phyloP scores from a whole-genome alignment of 2,797 vertebrate genomes.

The Heliangelus exortis region DNA sequence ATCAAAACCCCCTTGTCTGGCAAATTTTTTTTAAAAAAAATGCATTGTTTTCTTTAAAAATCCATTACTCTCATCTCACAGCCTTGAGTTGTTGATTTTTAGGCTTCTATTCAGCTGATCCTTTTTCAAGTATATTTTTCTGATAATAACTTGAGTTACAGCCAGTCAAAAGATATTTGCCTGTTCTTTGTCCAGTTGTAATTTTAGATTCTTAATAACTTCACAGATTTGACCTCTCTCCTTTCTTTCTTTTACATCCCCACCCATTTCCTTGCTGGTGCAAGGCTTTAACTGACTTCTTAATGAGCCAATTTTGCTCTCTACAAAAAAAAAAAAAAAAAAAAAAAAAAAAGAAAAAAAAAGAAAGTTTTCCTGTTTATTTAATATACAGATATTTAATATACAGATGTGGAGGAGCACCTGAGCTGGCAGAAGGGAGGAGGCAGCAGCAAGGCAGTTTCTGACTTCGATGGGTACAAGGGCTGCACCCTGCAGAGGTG shows the following conservation, averaged over 20 bases:
- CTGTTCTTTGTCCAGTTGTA: neutral
- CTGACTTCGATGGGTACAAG: neutral
- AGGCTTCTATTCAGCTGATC: neutral
- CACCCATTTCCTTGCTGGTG: constrained; percentile 22
- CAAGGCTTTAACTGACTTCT: neutral
- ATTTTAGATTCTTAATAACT: neutral
- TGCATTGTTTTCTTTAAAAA: neutral
- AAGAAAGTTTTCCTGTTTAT: neutral
- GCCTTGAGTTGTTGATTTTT: neutral
- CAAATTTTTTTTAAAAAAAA: neutral
- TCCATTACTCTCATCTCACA: neutral
- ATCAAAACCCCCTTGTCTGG: neutral
- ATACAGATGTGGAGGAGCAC: neutral
- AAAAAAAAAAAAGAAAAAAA: neutral
- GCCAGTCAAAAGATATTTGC: neutral
- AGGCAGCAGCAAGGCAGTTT: neutral
- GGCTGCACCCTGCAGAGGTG: neutral
- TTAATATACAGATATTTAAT: neutral
- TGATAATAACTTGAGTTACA: neutral
- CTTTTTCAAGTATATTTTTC: neutral
- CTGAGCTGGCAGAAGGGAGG: neutral
- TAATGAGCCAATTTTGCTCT: neutral
- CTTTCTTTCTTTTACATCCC: neutral
- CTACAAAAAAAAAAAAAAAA: neutral
- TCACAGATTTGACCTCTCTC: neutral